phyloP scores from a whole-genome alignment of 2,113 vertebrate species.

The Todiramphus chloris region DNA sequence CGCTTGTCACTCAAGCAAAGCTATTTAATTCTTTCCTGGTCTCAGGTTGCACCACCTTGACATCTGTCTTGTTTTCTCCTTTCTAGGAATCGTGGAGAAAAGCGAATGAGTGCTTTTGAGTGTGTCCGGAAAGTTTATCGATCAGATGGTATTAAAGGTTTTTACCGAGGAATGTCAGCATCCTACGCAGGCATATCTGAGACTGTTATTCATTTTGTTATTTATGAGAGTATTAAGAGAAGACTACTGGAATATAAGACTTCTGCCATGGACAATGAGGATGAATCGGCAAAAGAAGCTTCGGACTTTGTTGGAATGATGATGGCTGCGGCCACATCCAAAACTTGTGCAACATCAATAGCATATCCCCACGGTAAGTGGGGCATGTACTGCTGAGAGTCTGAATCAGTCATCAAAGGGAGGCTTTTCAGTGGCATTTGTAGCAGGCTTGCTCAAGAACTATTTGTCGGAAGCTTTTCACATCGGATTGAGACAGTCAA shows the following conservation, averaged over 20 bases:
- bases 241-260: slow-evolving; percentile 86
- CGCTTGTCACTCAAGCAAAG: background rate
- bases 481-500: background rate
- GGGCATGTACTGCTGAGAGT: background rate
- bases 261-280: slow-evolving; percentile 83
- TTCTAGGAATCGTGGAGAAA: slow-evolving; percentile 89
- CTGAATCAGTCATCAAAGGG: background rate
- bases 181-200: slow-evolving; percentile 99
- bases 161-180: slow-evolving; percentile 98
- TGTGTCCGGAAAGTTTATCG: slow-evolving; percentile 93
- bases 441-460: background rate
- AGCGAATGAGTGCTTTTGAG: slow-evolving; percentile 91
- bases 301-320: slow-evolving; percentile 97
- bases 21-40: background rate
- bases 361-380: slow-evolving; percentile 95
- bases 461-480: background rate
- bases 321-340: slow-evolving; percentile 97
- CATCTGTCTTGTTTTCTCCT: background rate
- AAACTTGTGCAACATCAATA: slow-evolving; percentile 94
- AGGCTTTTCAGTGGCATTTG: background rate
- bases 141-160: slow-evolving; percentile 90
- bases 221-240: slow-evolving; percentile 98
- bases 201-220: slow-evolving; percentile 98
- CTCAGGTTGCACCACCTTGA: background rate
- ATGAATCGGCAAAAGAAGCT: slow-evolving; percentile 88